Evolutionary conservation across 2,888 invertebrate genomes (phyloP), one percentile per base, ranked within the genome.

Genomic region (Troides oblongomaculatus): DNA sequence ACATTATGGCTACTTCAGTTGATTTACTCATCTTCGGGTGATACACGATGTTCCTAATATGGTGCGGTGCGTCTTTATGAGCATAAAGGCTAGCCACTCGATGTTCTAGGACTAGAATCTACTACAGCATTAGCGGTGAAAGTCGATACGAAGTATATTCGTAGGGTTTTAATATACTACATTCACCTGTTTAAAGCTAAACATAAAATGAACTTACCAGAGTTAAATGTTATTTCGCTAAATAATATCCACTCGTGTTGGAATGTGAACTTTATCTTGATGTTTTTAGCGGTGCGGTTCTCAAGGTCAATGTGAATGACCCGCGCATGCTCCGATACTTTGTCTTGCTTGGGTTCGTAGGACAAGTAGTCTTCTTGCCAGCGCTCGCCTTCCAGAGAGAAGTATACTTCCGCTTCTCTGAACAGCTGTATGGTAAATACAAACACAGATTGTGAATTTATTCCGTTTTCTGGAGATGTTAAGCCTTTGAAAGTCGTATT

Each of bases 211-310:
- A 66, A 87, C 94, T 94, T 87, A 96, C 96, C 93, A 71, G 97
- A 96, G 77, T 95, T 95, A 83, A 98, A 98, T 57, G 95, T 94
- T 76, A 98, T 94, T 90, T 98, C 98, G 87, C 97, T 97, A 80
- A 98, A 94, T 75, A 98, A 93, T 73, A 98, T 95, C 98, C 98
- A 98, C 82, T 96, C 95, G 75, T 96, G 94, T 72, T 95, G 95
- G 83, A 97, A 97, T 79, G 93, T 94, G 21, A 98, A 93, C 78
- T 95, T 94, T 78, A 96, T 81, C 92, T 95, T 95, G 75, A 98
- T 94, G 83, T 95, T 96, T 79, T 94, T 94, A 0, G 96, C 98
- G 1, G 96, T 94, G 72, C 95, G 93, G 79, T 96, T 94, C 74
- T 95, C 94, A 63, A 98, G 92, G 66, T 95, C 94, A 62, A 98